Conservation (phyloP, 2,113 vertebrate genomes). For the Octodon degus region DNA sequence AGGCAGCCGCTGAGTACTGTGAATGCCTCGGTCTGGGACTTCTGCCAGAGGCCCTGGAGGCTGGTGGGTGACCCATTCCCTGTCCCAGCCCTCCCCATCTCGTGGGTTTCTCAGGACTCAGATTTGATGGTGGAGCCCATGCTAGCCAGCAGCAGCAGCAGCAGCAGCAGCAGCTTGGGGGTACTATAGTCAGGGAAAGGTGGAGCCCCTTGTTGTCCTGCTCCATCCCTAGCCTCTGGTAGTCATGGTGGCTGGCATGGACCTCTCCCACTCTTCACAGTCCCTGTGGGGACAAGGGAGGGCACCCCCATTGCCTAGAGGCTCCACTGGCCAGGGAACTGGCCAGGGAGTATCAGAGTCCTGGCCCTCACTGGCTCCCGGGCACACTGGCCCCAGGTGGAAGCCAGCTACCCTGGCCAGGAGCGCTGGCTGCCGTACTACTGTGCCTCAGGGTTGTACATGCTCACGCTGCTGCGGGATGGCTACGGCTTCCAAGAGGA, state of each 20-base stretch:
- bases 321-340: not conserved
- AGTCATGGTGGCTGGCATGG: accelerated
- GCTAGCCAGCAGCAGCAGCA: not conserved
- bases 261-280: not conserved
- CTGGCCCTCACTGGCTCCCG: not conserved
- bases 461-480: constrained; percentile 86
- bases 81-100: not conserved
- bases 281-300: not conserved
- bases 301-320: not conserved
- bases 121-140: constrained; percentile 81
- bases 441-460: constrained; percentile 87
- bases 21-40: constrained; percentile 81
- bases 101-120: constrained; percentile 73
- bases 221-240: accelerated
- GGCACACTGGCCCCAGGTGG: constrained; percentile 46
- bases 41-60: constrained; percentile 86
- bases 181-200: not conserved
- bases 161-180: not conserved
- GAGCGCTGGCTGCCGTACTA: constrained; percentile 82
- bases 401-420: not conserved
- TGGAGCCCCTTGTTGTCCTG: too few relatives aligned
- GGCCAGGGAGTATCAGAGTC: not conserved
- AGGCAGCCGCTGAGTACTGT: constrained; percentile 74
- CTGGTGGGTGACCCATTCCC: constrained; percentile 77
- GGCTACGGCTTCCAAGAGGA: constrained; percentile 88